Base-by-base conservation (phyloP, 2,888 invertebrate species). In the Idaea aversata region DNA sequence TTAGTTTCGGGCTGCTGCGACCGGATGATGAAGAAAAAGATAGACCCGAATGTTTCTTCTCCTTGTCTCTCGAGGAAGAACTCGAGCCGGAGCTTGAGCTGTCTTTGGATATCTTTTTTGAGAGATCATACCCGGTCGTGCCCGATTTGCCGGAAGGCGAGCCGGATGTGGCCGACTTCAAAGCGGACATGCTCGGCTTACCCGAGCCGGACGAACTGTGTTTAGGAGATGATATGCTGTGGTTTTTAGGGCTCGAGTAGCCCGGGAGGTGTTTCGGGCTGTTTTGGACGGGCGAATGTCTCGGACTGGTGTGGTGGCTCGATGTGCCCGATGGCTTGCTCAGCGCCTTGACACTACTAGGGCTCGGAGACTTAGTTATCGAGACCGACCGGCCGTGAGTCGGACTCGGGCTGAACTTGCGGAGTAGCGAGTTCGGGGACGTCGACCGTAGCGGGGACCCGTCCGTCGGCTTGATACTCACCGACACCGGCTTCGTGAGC, bases 181-280 rank as follows among this genome's bases (percentile, higher is more conserved):
- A 86, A 0, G 97, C 95, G 0, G 97, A 97, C 97, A 98, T 97
- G 79, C 97, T 97, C 0, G 97, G 97, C 81, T 98, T 98, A 0
- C 97, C 97, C 0, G 97, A 95, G 66, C 95, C 94, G 0, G 95
- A 94, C 34, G 95, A 94, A 75, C 94, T 94, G 75, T 97, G 97
- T 83, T 97, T 97, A 25, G 97, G 97, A 15, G 97, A 97, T 15
- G 95, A 95, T 16, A 96, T 95, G 63, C 95, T 95, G 81, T 96
- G 97, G 80, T 95, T 96, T 89, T 96, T 97, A 75, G 96, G 96
- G 85, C 96, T 96, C 65, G 96, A 95, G 69, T 95, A 95, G 25
- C 95, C 95, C 13, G 95, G 87, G 64, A 95, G 88, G 73, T 97
- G 96, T 83, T 96, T 97, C 5, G 96, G 96, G 79, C 96, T 96